Conservation (phyloP, 2,113 vertebrate species). For the Silurus asotus region DNA sequence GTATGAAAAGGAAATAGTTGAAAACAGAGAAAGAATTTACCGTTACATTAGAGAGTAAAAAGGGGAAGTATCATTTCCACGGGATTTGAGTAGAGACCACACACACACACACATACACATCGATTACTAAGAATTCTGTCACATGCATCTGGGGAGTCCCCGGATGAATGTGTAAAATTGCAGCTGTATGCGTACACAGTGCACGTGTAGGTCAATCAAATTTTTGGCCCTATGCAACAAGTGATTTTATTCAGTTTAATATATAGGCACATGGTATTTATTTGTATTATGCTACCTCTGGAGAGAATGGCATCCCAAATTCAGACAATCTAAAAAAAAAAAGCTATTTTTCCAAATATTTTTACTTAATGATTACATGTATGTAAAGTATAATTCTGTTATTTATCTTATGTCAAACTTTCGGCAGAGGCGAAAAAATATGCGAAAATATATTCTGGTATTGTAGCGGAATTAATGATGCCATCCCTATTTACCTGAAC, state of each 20-base stretch:
- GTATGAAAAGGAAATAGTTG: neutral
- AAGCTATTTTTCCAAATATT: neutral
- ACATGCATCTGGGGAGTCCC: neutral
- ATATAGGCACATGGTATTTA: neutral
- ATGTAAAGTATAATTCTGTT: neutral
- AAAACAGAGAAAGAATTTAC: conserved; percentile 15
- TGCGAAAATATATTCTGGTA: neutral
- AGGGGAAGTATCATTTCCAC: conserved; percentile 41
- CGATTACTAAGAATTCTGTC: conserved; percentile 26
- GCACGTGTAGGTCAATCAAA: neutral
- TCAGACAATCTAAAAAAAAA: neutral
- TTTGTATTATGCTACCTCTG: neutral
- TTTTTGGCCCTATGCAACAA: neutral
- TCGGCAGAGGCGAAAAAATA: neutral
- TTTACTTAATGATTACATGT: neutral
- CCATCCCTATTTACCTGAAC: neutral
- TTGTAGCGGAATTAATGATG: neutral
- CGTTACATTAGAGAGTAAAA: conserved; percentile 42
- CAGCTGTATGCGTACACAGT: neutral
- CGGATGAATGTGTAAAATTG: neutral
- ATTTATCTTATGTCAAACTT: neutral
- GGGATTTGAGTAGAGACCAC: conserved; percentile 23
- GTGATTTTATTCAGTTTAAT: neutral
- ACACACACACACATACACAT: neutral
- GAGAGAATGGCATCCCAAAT: neutral